Base-by-base conservation (phyloP, 1,140 invertebrate species). In the Drosophila willistoni region DNA sequence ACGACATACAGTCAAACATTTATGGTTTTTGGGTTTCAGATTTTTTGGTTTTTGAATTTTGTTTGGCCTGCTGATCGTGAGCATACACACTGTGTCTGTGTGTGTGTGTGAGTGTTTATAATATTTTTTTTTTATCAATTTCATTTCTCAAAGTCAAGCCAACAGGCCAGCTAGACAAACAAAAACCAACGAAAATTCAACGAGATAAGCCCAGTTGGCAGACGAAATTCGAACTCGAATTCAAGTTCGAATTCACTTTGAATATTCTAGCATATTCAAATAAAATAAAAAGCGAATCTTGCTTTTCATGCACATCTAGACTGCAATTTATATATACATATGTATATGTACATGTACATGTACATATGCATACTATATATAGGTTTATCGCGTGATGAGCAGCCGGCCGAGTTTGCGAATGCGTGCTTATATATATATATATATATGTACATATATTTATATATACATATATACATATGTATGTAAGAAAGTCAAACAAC, bases 11-110 rank as follows among this genome's bases (percentile, higher is more conserved):
- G 17, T 29, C 17, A 19, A 51, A 51, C 44, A 51, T 51, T 51
- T 51, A 51, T 22, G 44, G 44, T 51, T 19, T 51, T 51, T 47
- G 44, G 71, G 67, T 44, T 68, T 75, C 36, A 39, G 12, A 67
- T 47, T 10, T 36, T 61, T 61, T 19, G 17, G 17, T 42, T 39
- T 60, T 60, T 61, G 19, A 36, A 17, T 41, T 62, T 44, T 19
- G 41, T 62, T 62, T 62, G 60, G 44, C 36, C 60, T 42, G 60
- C 60, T 25, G 39, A 62, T 42, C 64, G 55, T 41, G 54, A 71
- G 54, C 68, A 71, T 68, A 42, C 55, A 62, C 55, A 62, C 10
- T 14, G 13, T n/a, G 6, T 44, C 14, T 6, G 10, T 44, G 10
- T 44, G 41, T 44, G 7, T 7, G 14, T 14, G 6, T 44, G 7